Percentiles rank a stretch among this genome's conserved stretches.
Evolutionary conservation across 2,797 vertebrate genomes (phyloP).

Genomic region (Peromyscus melanophrys): DNA sequence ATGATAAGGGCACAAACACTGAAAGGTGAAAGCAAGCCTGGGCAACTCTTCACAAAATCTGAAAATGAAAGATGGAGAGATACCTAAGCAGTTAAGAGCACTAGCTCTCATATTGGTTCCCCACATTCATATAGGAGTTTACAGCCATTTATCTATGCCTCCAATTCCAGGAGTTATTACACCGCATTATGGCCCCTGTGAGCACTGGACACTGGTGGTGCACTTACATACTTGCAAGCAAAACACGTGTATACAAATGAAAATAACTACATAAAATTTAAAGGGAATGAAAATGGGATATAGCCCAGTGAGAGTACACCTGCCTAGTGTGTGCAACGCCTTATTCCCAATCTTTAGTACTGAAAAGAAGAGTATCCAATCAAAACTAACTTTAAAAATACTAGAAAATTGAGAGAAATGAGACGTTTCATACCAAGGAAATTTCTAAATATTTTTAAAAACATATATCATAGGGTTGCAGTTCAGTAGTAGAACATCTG

Average conservation of each 20-base stretch:
- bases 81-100: background rate
- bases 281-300: background rate
- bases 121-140: background rate
- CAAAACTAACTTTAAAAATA: constrained; percentile 34
- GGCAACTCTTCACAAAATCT: background rate
- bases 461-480: background rate
- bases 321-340: background rate
- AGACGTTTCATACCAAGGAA: background rate
- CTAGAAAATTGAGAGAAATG: background rate
- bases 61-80: background rate
- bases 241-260: background rate
- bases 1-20: no score
- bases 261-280: background rate
- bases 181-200: background rate
- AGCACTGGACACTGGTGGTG: background rate
- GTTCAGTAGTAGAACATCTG: background rate
- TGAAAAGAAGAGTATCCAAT: background rate
- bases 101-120: background rate
- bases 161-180: background rate
- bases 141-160: background rate
- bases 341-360: background rate
- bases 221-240: background rate
- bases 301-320: no score
- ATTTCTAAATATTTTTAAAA: background rate
- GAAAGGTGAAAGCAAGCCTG: background rate